Evolutionary conservation across 2,888 invertebrate species (phyloP).

Genomic region (Augochlorella aurata): DNA sequence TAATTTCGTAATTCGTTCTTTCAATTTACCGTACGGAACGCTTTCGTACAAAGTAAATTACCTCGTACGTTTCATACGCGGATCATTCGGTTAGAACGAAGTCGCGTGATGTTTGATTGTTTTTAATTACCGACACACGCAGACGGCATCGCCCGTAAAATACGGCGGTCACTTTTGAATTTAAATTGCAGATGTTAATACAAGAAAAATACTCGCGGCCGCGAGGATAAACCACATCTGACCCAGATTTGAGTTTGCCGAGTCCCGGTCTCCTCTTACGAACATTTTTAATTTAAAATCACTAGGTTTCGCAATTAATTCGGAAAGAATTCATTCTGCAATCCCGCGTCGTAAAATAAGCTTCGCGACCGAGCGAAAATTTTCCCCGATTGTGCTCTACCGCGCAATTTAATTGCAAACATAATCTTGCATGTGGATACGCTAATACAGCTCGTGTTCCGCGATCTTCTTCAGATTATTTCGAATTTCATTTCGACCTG

Average conservation of each 20-base stretch:
- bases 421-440: too few relatives aligned
- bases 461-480: too few relatives aligned
- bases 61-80: constrained; percentile 1
- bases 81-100: constrained; percentile 21
- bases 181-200: constrained; percentile 14
- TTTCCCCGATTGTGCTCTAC: not conserved
- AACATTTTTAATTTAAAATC: not conserved
- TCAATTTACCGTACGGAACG: constrained; percentile 2
- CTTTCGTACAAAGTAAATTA: constrained; percentile 27
- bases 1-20: not conserved
- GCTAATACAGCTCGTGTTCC: too few relatives aligned
- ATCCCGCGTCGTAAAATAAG: not conserved
- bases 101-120: not conserved
- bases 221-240: not conserved
- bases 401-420: too few relatives aligned
- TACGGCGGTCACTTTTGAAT: constrained; percentile 4
- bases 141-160: constrained; percentile 13
- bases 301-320: not conserved
- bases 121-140: constrained; percentile 12
- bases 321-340: not conserved
- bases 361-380: not conserved
- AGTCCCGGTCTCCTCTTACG: not conserved
- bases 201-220: constrained; percentile 23
- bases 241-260: not conserved
- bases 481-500: not conserved